Conservation (phyloP, 2,888 invertebrate species). For the Nudaria mundana region DNA sequence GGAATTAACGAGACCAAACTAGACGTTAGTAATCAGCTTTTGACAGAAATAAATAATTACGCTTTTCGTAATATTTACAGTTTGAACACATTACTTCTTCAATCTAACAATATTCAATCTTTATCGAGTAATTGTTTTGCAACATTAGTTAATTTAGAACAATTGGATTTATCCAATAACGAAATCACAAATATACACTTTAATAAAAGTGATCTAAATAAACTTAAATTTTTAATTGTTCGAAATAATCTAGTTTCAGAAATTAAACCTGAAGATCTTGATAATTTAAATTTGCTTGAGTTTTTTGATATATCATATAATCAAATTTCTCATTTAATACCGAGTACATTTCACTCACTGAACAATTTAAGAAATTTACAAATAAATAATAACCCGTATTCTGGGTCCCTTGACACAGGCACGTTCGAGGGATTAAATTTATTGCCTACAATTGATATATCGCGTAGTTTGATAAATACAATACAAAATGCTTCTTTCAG, state of each 20-base stretch:
- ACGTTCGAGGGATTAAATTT: conserved; percentile 52
- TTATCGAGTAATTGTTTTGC: conserved; percentile 46
- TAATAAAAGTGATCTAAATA: conserved; percentile 42
- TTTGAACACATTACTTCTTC: conserved; percentile 42
- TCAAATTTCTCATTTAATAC: conserved; percentile 43
- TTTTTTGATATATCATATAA: conserved; percentile 60
- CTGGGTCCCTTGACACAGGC: conserved; percentile 39
- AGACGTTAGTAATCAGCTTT: conserved; percentile 47
- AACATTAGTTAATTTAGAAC: conserved; percentile 33
- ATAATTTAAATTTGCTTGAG: conserved; percentile 37
- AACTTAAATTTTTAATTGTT: conserved; percentile 40
- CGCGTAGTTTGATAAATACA: conserved; percentile 38
- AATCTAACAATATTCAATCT: conserved; percentile 44
- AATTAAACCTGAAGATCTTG: conserved; percentile 42
- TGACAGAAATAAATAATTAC: conserved; percentile 48
- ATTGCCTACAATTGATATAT: conserved; percentile 53
- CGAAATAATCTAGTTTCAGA: conserved; percentile 44
- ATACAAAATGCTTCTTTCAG: conserved; percentile 54
- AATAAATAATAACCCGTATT: conserved; percentile 52
- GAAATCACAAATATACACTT: conserved; percentile 46
- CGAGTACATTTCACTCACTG: conserved; percentile 44
- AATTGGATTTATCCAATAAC: conserved; percentile 55
- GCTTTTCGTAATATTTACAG: conserved; percentile 48
- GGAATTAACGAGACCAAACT: conserved; percentile 43
- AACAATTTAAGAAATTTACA: conserved; percentile 44